Percentiles rank a stretch among this genome's conserved stretches.
These are phyloP conservation scores for Lottia gigantea DNA, from an alignment of 2,888 invertebrate genomes.

Conservation along the genomic window DNA sequence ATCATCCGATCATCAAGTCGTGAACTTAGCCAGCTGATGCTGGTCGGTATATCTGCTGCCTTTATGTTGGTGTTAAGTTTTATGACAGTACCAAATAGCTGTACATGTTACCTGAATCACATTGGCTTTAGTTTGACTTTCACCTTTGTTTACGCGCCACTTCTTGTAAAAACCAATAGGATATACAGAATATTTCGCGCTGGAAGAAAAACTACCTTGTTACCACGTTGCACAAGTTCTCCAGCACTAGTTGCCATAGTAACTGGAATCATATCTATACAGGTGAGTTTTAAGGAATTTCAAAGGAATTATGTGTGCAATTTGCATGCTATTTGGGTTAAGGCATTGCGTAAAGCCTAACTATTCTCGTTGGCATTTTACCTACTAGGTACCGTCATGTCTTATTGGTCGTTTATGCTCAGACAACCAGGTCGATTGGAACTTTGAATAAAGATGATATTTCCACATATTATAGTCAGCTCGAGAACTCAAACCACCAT, in stretches of 20 bases:
- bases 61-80: conserved; percentile 53
- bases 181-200: conserved; percentile 60
- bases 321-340: too few relatives aligned
- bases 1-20: conserved; percentile 61
- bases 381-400: too few relatives aligned
- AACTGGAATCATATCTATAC: conserved; percentile 41
- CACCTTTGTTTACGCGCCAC: conserved; percentile 57
- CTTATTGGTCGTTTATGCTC: too few relatives aligned
- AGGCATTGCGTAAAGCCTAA: too few relatives aligned
- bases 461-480: too few relatives aligned
- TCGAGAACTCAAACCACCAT: too few relatives aligned
- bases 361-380: too few relatives aligned
- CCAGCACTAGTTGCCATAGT: conserved; percentile 54
- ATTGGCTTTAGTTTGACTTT: conserved; percentile 60
- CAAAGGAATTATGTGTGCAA: too few relatives aligned
- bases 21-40: conserved; percentile 57
- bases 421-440: too few relatives aligned
- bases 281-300: conserved; percentile 39
- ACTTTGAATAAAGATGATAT: too few relatives aligned
- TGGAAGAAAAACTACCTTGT: conserved; percentile 44
- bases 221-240: conserved; percentile 52
- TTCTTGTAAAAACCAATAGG: conserved; percentile 60
- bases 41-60: conserved; percentile 50
- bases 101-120: conserved; percentile 52
- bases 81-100: conserved; percentile 44